Conservation (phyloP, 64 coral and sea anemone genomes). For the Cladopsammia gracilis region DNA sequence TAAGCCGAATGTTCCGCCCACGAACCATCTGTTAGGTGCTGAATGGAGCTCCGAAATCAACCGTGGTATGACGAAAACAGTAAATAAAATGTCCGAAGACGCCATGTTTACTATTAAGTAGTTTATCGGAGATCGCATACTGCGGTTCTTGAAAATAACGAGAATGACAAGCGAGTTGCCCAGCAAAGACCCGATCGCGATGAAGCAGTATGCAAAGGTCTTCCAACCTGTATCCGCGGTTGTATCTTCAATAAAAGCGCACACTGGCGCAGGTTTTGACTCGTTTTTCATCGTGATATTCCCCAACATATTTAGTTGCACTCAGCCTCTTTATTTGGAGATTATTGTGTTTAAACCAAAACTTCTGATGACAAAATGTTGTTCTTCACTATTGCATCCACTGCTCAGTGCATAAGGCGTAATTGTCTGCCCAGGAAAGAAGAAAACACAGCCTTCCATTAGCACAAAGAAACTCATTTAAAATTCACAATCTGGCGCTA, state of each 20-base stretch:
- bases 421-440: not conserved
- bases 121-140: slow-evolving; percentile 10
- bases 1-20: not conserved
- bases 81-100: slow-evolving; percentile 8
- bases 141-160: slow-evolving; percentile 1
- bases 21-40: not conserved
- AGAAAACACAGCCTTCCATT: not conserved
- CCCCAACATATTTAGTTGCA: not conserved
- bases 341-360: not conserved
- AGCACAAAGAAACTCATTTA: not conserved
- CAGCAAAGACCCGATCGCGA: not conserved
- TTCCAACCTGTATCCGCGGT: not conserved
- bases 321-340: not conserved
- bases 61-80: slow-evolving; percentile 9
- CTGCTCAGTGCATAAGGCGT: not conserved
- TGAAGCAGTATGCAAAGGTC: not conserved
- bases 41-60: not conserved
- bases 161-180: slow-evolving; percentile 24
- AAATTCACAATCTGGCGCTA: slow-evolving; percentile 1
- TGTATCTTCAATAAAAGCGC: not conserved
- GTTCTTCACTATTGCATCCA: too few species aligned
- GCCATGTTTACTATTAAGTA: slow-evolving; percentile 51
- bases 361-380: not conserved
- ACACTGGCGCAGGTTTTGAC: not conserved
- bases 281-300: not conserved